A percentile compares a stretch with the other conserved stretches of the same genome.
phyloP scores from a whole-genome alignment of 2,113 vertebrate genomes.

The Oostethus manadensis region DNA sequence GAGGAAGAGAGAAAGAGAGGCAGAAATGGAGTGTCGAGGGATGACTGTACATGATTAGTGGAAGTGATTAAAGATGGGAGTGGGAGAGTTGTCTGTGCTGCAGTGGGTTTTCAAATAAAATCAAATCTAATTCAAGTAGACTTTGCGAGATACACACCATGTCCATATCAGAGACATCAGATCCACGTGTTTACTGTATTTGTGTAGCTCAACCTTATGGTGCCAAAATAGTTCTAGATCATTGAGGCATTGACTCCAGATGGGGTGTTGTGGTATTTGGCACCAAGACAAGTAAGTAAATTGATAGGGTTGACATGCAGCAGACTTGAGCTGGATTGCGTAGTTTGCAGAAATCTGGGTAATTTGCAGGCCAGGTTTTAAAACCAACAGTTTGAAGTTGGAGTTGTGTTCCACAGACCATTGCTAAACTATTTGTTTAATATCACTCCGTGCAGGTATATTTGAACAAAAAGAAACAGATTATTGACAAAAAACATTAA shows the following conservation, averaged over 20 bases:
- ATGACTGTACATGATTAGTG: conserved; percentile 21
- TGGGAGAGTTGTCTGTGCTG: conserved; percentile 38
- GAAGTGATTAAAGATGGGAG: not conserved
- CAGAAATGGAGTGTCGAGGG: conserved; percentile 20
- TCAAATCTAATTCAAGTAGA: not conserved
- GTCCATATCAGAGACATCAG: not conserved
- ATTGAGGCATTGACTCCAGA: conserved; percentile 3
- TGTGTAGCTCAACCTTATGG: not conserved
- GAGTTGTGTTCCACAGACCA: too few relatives aligned
- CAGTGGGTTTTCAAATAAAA: conserved; percentile 5
- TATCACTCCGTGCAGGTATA: too few relatives aligned
- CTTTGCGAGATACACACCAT: not conserved
- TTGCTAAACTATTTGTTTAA: too few relatives aligned
- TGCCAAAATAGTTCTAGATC: not conserved
- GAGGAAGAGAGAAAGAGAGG: conserved; percentile 6
- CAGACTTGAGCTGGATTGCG: not conserved
- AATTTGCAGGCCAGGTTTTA: too few relatives aligned
- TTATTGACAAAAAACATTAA: too few relatives aligned
- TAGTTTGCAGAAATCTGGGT: not conserved
- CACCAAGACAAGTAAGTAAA: conserved; percentile 4
- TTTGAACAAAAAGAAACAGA: too few relatives aligned
- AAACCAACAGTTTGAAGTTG: too few relatives aligned
- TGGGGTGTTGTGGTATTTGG: not conserved
- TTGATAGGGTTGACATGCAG: not conserved
- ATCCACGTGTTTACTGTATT: not conserved